Conservation (phyloP, 2,888 invertebrate species). For the Glyphotaelius pellucidus region DNA sequence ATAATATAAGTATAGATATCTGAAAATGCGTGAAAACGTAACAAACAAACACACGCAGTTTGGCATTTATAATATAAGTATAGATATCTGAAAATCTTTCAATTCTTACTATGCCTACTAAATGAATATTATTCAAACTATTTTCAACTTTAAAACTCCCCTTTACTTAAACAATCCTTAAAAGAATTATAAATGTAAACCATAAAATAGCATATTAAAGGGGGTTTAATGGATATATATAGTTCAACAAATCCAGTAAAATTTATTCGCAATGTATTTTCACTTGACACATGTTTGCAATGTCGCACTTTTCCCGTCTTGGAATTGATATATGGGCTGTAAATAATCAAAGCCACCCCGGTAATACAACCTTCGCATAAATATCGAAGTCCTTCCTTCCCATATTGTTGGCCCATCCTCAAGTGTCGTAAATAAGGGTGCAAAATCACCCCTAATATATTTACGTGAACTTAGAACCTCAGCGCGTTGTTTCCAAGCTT, state of each 20-base stretch:
- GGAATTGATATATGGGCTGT: constrained; percentile 32
- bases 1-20: too few species aligned
- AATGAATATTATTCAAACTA: too few species aligned
- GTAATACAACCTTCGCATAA: constrained; percentile 25
- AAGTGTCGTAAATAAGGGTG: constrained; percentile 53
- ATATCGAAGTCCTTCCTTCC: constrained; percentile 12
- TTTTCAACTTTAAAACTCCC: too few species aligned
- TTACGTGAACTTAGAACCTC: neutral
- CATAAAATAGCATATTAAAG: neutral
- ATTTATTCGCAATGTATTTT: neutral
- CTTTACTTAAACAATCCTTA: too few species aligned
- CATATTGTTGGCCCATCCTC: constrained; percentile 21
- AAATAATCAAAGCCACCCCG: constrained; percentile 17
- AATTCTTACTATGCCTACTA: too few species aligned
- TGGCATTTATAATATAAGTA: too few species aligned
- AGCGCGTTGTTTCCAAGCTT: neutral
- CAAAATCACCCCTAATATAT: constrained; percentile 45
- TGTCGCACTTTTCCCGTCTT: neutral
- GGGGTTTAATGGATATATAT: neutral
- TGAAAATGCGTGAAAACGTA: too few species aligned
- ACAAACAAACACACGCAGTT: too few species aligned
- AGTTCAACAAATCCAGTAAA: neutral
- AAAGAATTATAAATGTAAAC: too few species aligned
- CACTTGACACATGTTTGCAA: neutral
- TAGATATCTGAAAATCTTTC: too few species aligned